phyloP scores from a whole-genome alignment of 2,888 invertebrate species.

The Cephus nigrinus region DNA sequence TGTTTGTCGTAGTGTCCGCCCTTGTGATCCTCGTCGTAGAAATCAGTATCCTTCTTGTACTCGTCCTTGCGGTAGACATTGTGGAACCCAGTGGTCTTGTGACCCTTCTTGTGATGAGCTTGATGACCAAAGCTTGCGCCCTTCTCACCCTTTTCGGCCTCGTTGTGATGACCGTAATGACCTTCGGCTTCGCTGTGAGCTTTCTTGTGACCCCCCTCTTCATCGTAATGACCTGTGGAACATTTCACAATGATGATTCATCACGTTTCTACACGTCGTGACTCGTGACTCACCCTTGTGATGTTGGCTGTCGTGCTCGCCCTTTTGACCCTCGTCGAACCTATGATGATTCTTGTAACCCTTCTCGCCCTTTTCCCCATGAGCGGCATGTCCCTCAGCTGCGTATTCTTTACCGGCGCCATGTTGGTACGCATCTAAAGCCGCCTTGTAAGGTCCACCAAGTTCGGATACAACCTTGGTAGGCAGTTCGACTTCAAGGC shows the following conservation, averaged over 20 bases:
- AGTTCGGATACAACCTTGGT: conserved; percentile 5
- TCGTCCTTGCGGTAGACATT: conserved; percentile 82
- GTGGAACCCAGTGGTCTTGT: conserved; percentile 78
- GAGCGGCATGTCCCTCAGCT: conserved; percentile 67
- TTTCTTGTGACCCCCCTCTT: conserved; percentile 70
- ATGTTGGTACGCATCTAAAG: conserved; percentile 37
- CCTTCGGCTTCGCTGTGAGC: conserved; percentile 70
- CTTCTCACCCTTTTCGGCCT: conserved; percentile 68
- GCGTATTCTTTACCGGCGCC: conserved; percentile 69
- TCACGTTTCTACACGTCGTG: neutral
- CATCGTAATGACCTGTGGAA: conserved; percentile 66
- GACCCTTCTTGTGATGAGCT: conserved; percentile 76
- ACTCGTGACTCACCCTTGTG: conserved; percentile 56
- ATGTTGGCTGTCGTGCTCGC: conserved; percentile 69
- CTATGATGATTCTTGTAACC: conserved; percentile 70
- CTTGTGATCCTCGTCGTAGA: conserved; percentile 79
- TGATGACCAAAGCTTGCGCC: conserved; percentile 72
- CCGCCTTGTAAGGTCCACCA: conserved; percentile 2
- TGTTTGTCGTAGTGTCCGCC: conserved; percentile 76
- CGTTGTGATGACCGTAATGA: conserved; percentile 70
- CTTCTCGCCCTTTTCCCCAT: conserved; percentile 71
- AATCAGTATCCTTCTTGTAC: conserved; percentile 81
- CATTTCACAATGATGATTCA: conserved; percentile 8
- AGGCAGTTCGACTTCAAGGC: neutral
- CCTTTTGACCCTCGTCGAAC: conserved; percentile 71